Evolutionary conservation across 1,140 invertebrate species (phyloP).

Genomic region (Camponotus vicinus): DNA sequence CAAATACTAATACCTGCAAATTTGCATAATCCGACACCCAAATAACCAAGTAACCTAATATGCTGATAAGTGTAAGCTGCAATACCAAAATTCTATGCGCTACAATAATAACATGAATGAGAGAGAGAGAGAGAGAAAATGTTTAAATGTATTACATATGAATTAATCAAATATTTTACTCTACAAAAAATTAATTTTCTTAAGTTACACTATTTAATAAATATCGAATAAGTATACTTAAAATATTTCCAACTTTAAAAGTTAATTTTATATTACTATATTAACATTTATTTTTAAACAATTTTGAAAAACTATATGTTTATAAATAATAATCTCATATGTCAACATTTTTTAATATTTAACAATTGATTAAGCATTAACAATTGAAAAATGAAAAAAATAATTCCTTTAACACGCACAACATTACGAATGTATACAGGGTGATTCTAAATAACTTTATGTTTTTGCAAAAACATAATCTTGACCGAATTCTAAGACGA

Average conservation of each 20-base stretch:
- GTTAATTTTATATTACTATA: not conserved
- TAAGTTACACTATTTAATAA: not conserved
- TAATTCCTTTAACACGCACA: not conserved
- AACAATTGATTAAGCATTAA: not conserved
- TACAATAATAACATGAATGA: conserved; percentile 10
- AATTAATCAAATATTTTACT: conserved; percentile 18
- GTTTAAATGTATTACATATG: not conserved
- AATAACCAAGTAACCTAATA: conserved; percentile 63
- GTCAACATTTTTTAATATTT: not conserved
- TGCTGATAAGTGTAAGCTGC: conserved; percentile 54
- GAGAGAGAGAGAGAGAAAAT: not conserved
- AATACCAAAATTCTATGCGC: conserved; percentile 48
- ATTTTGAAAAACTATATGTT: not conserved
- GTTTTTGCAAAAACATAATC: no score
- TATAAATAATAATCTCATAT: not conserved
- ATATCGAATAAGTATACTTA: not conserved
- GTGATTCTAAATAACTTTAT: no score
- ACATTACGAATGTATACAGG: no score
- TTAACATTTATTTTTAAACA: conserved; percentile 4
- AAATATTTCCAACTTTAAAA: not conserved
- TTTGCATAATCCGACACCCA: conserved; percentile 61
- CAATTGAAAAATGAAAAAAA: not conserved
- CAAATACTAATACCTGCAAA: conserved; percentile 54
- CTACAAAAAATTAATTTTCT: not conserved
- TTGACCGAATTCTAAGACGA: no score